These are phyloP conservation scores for Orestias chungarensis DNA, from an alignment of 2,797 vertebrate genomes.

Conservation along the genomic window DNA sequence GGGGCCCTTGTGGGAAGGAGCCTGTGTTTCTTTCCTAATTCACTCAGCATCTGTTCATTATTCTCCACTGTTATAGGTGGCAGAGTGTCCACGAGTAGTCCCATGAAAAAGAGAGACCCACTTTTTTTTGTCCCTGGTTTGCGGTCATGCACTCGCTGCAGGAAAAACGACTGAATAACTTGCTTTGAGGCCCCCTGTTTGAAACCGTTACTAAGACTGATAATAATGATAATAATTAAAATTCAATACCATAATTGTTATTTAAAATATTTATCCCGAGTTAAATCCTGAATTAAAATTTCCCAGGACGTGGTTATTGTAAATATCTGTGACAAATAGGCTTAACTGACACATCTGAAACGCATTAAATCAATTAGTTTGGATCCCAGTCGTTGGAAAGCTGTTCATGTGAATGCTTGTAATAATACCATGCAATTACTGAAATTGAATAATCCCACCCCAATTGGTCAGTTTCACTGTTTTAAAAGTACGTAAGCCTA, in stretches of 20 bases:
- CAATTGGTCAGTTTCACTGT: constrained; percentile 33
- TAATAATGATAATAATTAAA: neutral
- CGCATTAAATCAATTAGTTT: constrained; percentile 51
- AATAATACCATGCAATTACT: constrained; percentile 62
- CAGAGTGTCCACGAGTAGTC: constrained; percentile 56
- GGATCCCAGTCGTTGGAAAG: constrained; percentile 42
- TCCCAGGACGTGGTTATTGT: constrained; percentile 5
- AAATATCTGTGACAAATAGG: constrained; percentile 40
- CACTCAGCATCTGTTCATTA: constrained; percentile 94
- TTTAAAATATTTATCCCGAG: neutral
- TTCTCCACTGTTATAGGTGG: constrained; percentile 80
- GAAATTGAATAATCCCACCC: constrained; percentile 73
- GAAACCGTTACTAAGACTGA: neutral
- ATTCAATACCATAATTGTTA: neutral
- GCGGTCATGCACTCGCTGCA: constrained; percentile 48
- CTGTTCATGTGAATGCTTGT: constrained; percentile 58
- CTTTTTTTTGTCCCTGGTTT: neutral
- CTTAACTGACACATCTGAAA: constrained; percentile 40
- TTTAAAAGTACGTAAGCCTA: constrained; percentile 42
- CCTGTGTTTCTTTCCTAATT: constrained; percentile 90
- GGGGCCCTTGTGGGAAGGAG: constrained; percentile 86
- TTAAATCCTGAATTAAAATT: neutral
- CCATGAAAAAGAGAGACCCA: constrained; percentile 14
- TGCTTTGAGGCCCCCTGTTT: neutral
- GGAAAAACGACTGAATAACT: constrained; percentile 11